These are phyloP conservation scores for Eristalinus aeneus DNA, from an alignment of 2,888 invertebrate genomes.

Conservation along the genomic window DNA sequence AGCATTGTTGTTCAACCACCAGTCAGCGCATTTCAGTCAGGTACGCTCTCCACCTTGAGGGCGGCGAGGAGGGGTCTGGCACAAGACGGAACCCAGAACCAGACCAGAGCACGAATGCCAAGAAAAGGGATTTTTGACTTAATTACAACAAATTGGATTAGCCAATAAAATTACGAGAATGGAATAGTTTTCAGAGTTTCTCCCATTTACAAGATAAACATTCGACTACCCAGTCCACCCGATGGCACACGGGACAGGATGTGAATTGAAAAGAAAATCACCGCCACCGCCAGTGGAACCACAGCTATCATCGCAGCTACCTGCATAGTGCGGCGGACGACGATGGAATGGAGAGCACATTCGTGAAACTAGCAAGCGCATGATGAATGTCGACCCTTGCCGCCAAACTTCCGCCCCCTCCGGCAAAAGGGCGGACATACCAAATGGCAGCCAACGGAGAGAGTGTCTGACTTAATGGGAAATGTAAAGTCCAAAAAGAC, in stretches of 20 bases:
- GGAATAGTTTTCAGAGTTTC: conserved; percentile 69
- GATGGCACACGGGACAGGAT: not conserved
- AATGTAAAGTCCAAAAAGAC: conserved; percentile 66
- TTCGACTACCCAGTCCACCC: conserved; percentile 45
- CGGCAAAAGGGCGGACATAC: not conserved
- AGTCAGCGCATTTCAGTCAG: not conserved
- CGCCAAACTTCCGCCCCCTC: not conserved
- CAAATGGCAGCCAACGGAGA: conserved; percentile 33
- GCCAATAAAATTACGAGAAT: conserved; percentile 71
- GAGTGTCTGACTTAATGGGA: conserved; percentile 68
- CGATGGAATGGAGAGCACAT: conserved; percentile 33
- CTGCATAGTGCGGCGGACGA: not conserved
- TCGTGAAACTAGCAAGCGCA: conserved; percentile 52
- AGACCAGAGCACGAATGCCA: conserved; percentile 36
- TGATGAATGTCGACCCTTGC: conserved; percentile 64
- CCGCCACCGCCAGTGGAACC: not conserved
- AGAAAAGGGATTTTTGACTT: conserved; percentile 70
- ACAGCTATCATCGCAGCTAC: not conserved
- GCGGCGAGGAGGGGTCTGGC: conserved; percentile 16
- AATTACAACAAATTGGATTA: conserved; percentile 71
- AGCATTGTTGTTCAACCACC: conserved; percentile 34
- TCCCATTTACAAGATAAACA: conserved; percentile 70
- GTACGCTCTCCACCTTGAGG: not conserved
- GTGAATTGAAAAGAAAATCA: conserved; percentile 65
- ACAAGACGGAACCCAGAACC: not conserved